phyloP scores from a whole-genome alignment of 2,888 invertebrate genomes.

The Rhopalosiphum nymphaeae region DNA sequence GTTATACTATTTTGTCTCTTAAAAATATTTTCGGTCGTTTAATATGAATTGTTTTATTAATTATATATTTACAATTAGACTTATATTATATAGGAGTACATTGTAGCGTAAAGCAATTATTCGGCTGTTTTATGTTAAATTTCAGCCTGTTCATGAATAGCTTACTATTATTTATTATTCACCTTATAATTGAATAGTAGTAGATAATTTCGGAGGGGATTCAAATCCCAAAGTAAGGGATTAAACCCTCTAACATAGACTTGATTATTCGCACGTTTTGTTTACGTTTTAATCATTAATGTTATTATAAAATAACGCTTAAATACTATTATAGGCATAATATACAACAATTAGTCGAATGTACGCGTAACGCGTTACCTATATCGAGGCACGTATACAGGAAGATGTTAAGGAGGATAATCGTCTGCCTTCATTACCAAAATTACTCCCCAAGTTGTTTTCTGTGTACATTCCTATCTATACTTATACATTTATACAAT shows the following conservation, averaged over 20 bases:
- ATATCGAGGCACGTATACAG: neutral
- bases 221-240: constrained; percentile 44
- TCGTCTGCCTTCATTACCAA: neutral
- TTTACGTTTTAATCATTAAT: constrained; percentile 29
- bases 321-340: neutral
- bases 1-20: neutral
- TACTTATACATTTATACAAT: neutral
- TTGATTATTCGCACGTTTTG: constrained; percentile 40
- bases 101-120: constrained; percentile 21
- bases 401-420: neutral
- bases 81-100: neutral
- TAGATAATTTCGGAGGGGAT: constrained; percentile 45
- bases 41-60: neutral
- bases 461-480: neutral
- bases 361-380: neutral
- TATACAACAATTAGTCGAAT: neutral
- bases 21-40: neutral
- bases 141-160: constrained; percentile 20
- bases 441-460: neutral
- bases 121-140: constrained; percentile 50
- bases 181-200: constrained; percentile 48
- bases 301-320: neutral
- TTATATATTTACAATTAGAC: neutral
- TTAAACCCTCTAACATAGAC: constrained; percentile 8
- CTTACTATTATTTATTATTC: constrained; percentile 47